Base-by-base conservation (phyloP, 2,888 invertebrate genomes). In the Agonum fuliginosum region DNA sequence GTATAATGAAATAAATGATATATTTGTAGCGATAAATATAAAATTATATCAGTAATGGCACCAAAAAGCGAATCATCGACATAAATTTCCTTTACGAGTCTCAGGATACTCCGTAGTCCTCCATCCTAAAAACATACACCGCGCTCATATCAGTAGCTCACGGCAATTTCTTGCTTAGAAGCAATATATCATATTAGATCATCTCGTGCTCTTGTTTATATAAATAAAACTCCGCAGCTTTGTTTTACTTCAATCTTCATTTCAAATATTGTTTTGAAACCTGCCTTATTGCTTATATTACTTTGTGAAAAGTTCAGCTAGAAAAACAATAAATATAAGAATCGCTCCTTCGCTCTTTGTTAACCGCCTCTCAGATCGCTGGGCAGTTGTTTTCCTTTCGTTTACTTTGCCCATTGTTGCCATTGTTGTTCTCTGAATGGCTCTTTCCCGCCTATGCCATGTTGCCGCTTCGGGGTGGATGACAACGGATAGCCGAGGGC, bases 271-370 rank as follows among this genome's bases (percentile, higher is more conserved):
- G 58, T 62, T 62, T 62, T 30, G 67, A 41, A 67, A 67, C n/a
- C 37, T 10, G 20, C 22, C 20, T 62, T 62, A 62, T 62, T 62
- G 58, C 58, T 30, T 62, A 62, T 62, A 62, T 62, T 67, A 67
- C 41, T 67, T 67, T 67, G 22, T 67, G 67, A 41, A 67, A 67
- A 67, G 12, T 41, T 22, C 17, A 20, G 14, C 22, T 22, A 41
- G 67, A 67, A 41, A 41, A 67, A 67, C 41, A 67, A 67, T 67
- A 67, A 41, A 67, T 67, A 67, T 34, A 37, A 67, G 67, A 67
- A 67, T 22, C 58, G 58, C 30, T 62, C 58, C 4, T 62, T 30
- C 17, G 14, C 30, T 30, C 30, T 62, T 62, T 62, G 58, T 62
- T 62, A 62, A 62, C 58, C 30, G 58, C 58, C 58, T 62, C 30